Conservation (phyloP, 2,113 vertebrate species). For the Machaerirhynchus nigripectus region DNA sequence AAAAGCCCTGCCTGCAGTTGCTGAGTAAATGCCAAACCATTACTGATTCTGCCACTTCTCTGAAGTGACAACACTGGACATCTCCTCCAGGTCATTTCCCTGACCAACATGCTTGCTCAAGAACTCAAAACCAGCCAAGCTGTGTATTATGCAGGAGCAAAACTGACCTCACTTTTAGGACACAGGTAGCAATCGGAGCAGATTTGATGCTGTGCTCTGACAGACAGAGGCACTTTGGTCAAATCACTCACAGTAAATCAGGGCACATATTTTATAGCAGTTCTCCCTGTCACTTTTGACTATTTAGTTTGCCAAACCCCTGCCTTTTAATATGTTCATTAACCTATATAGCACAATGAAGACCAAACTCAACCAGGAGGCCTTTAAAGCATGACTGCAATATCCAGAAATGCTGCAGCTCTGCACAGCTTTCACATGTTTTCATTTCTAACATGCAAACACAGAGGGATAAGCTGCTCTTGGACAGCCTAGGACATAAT, state of each 20-base stretch:
- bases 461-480: background rate
- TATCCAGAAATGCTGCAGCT: background rate
- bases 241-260: background rate
- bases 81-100: background rate
- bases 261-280: background rate
- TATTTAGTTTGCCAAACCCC: background rate
- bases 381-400: background rate
- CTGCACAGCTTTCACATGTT: background rate
- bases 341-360: background rate
- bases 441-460: background rate
- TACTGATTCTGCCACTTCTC: background rate
- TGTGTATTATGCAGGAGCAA: background rate
- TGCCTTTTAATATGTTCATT: background rate
- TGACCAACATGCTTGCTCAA: background rate
- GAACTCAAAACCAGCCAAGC: background rate
- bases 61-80: background rate
- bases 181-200: background rate
- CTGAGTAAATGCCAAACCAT: background rate
- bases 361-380: background rate
- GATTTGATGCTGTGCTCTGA: background rate
- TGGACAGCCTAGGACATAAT: background rate
- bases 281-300: background rate
- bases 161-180: background rate
- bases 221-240: background rate
- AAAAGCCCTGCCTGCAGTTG: background rate